Conservation (phyloP, 2,113 vertebrate species). For the Cebus imitator region DNA sequence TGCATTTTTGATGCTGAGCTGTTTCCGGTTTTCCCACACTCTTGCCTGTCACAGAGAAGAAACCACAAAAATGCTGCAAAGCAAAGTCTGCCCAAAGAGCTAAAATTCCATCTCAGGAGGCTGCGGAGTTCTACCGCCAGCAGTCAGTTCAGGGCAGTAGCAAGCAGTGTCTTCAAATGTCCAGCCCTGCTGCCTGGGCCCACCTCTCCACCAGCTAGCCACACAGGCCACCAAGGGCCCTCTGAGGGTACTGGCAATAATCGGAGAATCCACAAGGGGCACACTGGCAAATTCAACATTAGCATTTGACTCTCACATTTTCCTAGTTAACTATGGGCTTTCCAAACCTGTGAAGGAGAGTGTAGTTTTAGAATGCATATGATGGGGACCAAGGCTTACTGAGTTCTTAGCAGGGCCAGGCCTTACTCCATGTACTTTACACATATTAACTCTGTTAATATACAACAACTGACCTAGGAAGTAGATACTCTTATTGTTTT, state of each 20-base stretch:
- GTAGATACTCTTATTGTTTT: background rate
- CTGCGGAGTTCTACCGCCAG: slow-evolving; percentile 90
- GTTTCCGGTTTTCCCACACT: slow-evolving; percentile 99
- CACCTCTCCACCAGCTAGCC: slow-evolving; percentile 39
- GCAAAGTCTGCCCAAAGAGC: slow-evolving; percentile 91
- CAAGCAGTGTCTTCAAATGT: slow-evolving; percentile 75
- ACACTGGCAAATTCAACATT: slow-evolving; percentile 15
- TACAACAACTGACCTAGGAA: background rate
- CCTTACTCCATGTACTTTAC: background rate
- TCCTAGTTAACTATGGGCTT: slow-evolving; percentile 39
- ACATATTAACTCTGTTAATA: background rate
- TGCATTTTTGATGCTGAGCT: slow-evolving; percentile 92
- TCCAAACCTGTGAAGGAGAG: slow-evolving; percentile 45
- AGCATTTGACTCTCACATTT: slow-evolving; percentile 23
- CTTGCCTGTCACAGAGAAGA: slow-evolving; percentile 94
- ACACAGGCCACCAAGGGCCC: slow-evolving; percentile 57
- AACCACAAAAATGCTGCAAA: slow-evolving; percentile 96
- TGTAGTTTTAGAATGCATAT: background rate
- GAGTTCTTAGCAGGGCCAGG: background rate
- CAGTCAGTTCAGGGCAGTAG: slow-evolving; percentile 82
- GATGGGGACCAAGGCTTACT: background rate
- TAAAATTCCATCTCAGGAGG: slow-evolving; percentile 92
- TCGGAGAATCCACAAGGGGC: background rate
- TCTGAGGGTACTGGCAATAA: slow-evolving; percentile 23
- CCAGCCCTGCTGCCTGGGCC: slow-evolving; percentile 62